A percentile compares a stretch with the other conserved stretches of the same genome.
phyloP scores from a whole-genome alignment of 2,113 vertebrate species.

The Ranitomeya imitator region DNA sequence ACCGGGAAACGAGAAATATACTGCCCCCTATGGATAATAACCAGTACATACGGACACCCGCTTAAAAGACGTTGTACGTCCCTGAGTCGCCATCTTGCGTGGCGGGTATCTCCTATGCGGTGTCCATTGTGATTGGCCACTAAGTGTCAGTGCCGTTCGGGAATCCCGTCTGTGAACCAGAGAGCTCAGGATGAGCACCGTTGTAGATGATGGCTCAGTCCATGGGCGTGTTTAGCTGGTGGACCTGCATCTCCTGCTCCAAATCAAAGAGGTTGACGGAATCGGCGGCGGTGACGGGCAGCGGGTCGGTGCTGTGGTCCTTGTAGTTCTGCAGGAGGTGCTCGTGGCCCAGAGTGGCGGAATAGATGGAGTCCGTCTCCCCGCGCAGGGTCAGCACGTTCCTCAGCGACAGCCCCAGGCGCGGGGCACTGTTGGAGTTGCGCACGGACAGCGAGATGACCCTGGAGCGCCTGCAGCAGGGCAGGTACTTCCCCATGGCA shows the following conservation, averaged over 20 bases:
- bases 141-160: neutral
- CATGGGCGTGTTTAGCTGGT: slow-evolving; percentile 69
- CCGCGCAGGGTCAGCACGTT: slow-evolving; percentile 71
- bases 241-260: slow-evolving; percentile 69
- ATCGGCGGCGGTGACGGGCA: slow-evolving; percentile 62
- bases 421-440: slow-evolving; percentile 84
- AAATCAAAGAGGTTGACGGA: slow-evolving; percentile 72
- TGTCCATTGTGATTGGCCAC: no score
- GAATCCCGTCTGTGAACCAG: neutral
- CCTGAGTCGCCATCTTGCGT: no score
- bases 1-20: no score
- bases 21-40: no score
- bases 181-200: neutral
- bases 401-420: slow-evolving; percentile 67
- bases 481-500: slow-evolving; percentile 85
- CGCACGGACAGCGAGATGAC: slow-evolving; percentile 85
- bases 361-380: slow-evolving; percentile 70
- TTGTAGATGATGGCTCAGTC: slow-evolving; percentile 67
- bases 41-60: no score
- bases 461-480: slow-evolving; percentile 78
- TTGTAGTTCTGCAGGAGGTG: slow-evolving; percentile 42
- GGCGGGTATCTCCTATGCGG: no score
- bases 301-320: neutral
- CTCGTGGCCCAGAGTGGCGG: slow-evolving; percentile 63
- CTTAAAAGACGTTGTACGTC: no score